Evolutionary conservation across 2,113 vertebrate species (phyloP), one percentile per base, ranked within the genome.

Genomic region (Microtus oregoni): DNA sequence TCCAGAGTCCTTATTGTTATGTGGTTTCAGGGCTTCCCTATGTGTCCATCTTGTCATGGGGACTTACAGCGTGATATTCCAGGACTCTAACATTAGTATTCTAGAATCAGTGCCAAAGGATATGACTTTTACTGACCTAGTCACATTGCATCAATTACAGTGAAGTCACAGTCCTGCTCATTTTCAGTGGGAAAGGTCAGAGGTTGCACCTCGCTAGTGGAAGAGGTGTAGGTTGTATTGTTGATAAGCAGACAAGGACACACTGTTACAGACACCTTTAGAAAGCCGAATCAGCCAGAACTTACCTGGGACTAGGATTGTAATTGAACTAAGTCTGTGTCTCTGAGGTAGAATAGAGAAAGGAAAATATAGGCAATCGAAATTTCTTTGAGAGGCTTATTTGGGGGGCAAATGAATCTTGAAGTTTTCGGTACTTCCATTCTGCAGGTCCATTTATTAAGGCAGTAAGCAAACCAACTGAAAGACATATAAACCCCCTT

Each of bases 371-470:
- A 12, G 14, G 67, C 38, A 91, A 38, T 86, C 22, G 55, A n/a
- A 82, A 92, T 77, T 67, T 90, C 70, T 79, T 94, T 76, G 79
- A 85, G 93, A 52, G 13, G 93, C 83, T 90, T 94, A 92, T 47
- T 85, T 96, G 86, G 72, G 26, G 41, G 22, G n/a, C 70, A 90
- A 90, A 94, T 35, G 5, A 14, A 73, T 26, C 67, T 94, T 91
- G 47, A 92, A 78, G 47, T 91, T 96, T 72, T 86, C 67, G 41
- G 75, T 15, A 81, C 30, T 95, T 95, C 2, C 32, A 73, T 78
- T 82, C 76, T 8, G 55, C 58, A 89, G 24, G 35, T 82, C 90
- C 65, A 90, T 77, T 47, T 92, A 95, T 82, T 88, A 96, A 94
- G 20, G 20, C 73, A 77, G 24, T 81, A 89, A 95, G 76, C 63